These are phyloP conservation scores for Pogonognathellus flavescens DNA, from an alignment of 1,140 invertebrate genomes.

Conservation along the genomic window DNA sequence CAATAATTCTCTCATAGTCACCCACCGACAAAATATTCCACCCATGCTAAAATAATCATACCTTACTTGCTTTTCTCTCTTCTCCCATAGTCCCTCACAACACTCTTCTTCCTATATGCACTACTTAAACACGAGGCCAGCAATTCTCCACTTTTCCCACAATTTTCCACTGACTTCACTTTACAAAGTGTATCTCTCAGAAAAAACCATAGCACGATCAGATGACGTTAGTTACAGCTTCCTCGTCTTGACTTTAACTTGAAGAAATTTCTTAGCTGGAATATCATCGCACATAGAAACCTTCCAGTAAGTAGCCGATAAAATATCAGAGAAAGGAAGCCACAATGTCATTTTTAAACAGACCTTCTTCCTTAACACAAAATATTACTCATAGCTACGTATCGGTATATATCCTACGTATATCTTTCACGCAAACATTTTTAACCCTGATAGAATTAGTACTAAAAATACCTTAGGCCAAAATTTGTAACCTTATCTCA, in stretches of 20 bases:
- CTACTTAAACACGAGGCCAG: neutral
- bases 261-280: neutral
- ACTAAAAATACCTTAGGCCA: too few relatives aligned
- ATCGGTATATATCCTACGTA: too few relatives aligned
- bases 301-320: constrained; percentile 19
- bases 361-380: neutral
- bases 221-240: constrained; percentile 1
- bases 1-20: constrained; percentile 50
- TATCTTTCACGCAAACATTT: too few relatives aligned
- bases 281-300: neutral
- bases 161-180: constrained; percentile 41
- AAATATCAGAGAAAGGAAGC: constrained; percentile 8
- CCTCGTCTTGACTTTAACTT: neutral
- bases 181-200: neutral
- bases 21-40: constrained; percentile 44
- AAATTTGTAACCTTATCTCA: too few relatives aligned
- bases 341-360: constrained; percentile 19
- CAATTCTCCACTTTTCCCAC: constrained; percentile 15
- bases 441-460: neutral
- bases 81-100: neutral
- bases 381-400: too few relatives aligned
- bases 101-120: neutral
- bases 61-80: constrained; percentile 32
- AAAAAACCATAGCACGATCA: neutral
- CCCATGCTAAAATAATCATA: constrained; percentile 49